phyloP scores from a whole-genome alignment of 1,140 invertebrate genomes.

The Anastrepha obliqua region DNA sequence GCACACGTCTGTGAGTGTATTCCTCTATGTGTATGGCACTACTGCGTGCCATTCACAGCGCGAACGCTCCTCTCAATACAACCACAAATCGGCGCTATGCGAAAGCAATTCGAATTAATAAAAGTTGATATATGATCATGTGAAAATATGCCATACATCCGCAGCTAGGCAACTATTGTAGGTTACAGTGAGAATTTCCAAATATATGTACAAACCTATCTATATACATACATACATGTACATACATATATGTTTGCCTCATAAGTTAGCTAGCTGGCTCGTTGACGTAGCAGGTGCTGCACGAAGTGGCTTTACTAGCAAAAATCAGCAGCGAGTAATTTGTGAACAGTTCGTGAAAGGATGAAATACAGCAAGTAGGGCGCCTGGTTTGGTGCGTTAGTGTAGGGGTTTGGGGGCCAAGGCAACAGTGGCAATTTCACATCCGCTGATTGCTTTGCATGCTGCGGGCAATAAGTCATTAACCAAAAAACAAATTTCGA shows the following conservation, averaged over 20 bases:
- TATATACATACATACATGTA: neutral
- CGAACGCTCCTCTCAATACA: neutral
- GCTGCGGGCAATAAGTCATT: conserved; percentile 57
- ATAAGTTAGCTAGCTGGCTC: neutral
- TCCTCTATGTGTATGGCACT: neutral
- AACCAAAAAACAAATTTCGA: conserved; percentile 55
- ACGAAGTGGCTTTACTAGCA: neutral
- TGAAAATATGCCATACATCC: neutral
- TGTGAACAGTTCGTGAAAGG: neutral
- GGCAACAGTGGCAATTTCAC: conserved; percentile 46
- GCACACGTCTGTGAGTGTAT: neutral
- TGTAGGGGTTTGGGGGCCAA: neutral
- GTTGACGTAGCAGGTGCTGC: conserved; percentile 3
- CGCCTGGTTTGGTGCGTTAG: neutral
- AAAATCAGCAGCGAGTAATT: conserved; percentile 36
- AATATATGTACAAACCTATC: too few species aligned
- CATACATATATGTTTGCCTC: neutral
- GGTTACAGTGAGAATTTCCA: too few species aligned
- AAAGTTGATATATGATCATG: conserved; percentile 51
- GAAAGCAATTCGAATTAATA: conserved; percentile 51
- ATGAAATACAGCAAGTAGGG: neutral
- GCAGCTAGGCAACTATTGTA: too few species aligned
- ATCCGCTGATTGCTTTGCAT: conserved; percentile 56
- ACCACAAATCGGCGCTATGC: conserved; percentile 30
- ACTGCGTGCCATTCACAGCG: neutral